Conservation (phyloP, 2,797 vertebrate species). For the Ciconia nigra region DNA sequence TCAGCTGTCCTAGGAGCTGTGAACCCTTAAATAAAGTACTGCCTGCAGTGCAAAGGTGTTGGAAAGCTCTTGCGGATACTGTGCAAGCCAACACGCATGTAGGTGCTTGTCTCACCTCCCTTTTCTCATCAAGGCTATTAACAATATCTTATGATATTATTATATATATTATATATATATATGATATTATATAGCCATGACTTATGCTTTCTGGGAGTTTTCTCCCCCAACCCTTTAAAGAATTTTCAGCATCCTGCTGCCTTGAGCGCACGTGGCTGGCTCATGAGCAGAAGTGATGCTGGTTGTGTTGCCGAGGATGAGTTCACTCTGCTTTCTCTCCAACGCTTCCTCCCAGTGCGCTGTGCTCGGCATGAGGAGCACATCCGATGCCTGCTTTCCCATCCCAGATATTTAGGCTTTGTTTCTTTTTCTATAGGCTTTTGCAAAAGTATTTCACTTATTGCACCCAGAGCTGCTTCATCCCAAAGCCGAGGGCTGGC, state of each 20-base stretch:
- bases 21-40: neutral
- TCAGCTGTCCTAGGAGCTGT: neutral
- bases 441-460: neutral
- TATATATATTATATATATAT: no score
- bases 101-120: neutral
- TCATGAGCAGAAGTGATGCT: neutral
- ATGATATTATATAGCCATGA: neutral
- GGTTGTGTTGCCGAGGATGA: neutral
- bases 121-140: neutral
- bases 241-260: neutral
- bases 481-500: neutral
- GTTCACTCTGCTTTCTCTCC: neutral
- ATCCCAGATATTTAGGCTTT: neutral
- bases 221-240: neutral
- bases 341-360: rapidly evolving
- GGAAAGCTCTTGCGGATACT: neutral
- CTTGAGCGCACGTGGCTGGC: rapidly evolving
- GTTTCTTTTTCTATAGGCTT: neutral
- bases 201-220: neutral
- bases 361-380: neutral
- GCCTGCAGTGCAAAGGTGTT: neutral
- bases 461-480: neutral
- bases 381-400: neutral
- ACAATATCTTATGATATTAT: neutral
- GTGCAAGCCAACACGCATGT: rapidly evolving